Conservation (phyloP, 2,888 invertebrate genomes). For the Lamellibrachia columna region DNA sequence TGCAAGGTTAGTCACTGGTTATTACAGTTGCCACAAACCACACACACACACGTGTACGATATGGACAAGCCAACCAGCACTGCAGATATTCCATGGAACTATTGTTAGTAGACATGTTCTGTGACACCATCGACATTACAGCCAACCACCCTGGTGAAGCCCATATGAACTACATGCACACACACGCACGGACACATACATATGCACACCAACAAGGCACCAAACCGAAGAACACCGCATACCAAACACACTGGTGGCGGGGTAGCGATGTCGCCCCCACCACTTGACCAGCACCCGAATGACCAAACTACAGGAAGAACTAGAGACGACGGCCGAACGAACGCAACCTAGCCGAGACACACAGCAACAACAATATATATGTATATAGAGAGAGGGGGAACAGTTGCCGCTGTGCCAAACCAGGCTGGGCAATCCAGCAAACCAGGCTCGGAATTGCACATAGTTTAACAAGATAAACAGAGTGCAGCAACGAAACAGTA, state of each 20-base stretch:
- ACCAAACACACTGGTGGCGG: background rate
- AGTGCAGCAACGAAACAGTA: conserved; percentile 6
- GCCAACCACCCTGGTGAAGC: conserved; percentile 12
- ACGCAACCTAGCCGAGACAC: background rate
- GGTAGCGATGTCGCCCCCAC: background rate
- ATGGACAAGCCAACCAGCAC: conserved; percentile 4
- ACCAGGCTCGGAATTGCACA: background rate
- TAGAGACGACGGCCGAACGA: background rate
- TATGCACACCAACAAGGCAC: background rate
- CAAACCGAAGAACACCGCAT: background rate
- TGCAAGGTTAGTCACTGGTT: conserved; percentile 12
- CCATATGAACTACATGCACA: background rate
- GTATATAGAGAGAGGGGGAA: background rate
- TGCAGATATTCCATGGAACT: background rate
- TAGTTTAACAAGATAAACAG: background rate
- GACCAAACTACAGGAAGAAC: conserved; percentile 16
- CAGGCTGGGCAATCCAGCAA: background rate
- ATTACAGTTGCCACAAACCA: background rate
- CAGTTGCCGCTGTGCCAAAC: background rate
- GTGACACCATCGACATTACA: conserved; percentile 11
- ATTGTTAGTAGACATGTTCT: background rate
- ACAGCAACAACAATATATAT: background rate
- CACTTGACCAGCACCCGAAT: background rate
- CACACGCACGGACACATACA: background rate
- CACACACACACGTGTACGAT: conserved; percentile 8